Conservation (phyloP, 2,113 vertebrate species). For the Actenoides lindsayi region DNA sequence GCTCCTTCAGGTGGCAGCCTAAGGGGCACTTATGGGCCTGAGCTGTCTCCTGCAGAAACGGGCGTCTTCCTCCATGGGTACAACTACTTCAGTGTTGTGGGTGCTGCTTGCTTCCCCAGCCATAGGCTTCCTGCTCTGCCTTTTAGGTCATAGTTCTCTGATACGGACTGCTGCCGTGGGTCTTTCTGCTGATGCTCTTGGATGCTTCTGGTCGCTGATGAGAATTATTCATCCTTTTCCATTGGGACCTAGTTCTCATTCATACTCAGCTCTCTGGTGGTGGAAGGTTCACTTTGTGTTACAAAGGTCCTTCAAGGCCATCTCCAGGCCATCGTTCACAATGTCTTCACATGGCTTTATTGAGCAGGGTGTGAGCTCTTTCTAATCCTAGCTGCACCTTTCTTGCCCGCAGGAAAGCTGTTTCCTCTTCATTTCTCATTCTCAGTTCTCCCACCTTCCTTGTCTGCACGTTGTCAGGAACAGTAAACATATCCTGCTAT, state of each 20-base stretch:
- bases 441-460: background rate
- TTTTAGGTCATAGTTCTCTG: background rate
- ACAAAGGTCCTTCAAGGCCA: background rate
- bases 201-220: background rate
- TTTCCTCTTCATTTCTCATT: background rate
- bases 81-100: background rate
- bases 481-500: background rate
- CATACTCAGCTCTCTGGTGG: background rate
- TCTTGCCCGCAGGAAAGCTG: conserved; percentile 23
- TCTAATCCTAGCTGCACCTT: conserved; percentile 28
- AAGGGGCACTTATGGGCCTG: background rate
- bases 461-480: background rate
- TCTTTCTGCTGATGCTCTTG: background rate
- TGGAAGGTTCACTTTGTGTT: background rate
- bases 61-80: background rate
- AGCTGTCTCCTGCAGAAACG: background rate
- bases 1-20: background rate
- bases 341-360: background rate
- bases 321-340: background rate
- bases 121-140: background rate
- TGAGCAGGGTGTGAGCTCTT: background rate
- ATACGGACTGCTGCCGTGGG: rapidly evolving
- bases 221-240: background rate
- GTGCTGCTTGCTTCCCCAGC: background rate
- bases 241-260: background rate